Percentiles rank a stretch among this genome's conserved stretches.
Evolutionary conservation across 2,113 vertebrate genomes (phyloP).

Genomic region (Chroicocephalus ridibundus): DNA sequence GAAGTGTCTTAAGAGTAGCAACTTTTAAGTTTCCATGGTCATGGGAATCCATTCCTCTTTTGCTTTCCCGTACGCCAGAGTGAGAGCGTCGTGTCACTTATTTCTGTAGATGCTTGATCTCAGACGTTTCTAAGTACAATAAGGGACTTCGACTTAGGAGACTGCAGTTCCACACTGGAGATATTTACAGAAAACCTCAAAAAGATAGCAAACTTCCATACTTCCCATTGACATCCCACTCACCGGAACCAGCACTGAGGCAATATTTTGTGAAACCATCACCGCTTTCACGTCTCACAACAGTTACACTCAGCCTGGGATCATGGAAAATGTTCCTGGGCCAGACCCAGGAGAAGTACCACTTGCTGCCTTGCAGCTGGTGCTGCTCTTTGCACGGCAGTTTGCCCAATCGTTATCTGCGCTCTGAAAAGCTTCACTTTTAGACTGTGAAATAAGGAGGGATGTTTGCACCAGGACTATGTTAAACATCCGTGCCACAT

Average conservation of each 20-base stretch:
- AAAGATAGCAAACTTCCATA: background rate
- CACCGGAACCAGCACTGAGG: background rate
- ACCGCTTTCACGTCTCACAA: background rate
- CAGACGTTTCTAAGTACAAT: background rate
- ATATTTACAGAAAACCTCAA: background rate
- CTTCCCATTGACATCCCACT: background rate
- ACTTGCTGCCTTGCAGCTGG: background rate
- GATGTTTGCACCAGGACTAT: background rate
- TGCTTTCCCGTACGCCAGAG: background rate
- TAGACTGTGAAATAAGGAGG: background rate
- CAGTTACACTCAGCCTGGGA: accelerated
- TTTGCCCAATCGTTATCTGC: background rate
- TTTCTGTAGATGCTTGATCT: background rate
- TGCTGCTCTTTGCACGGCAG: background rate
- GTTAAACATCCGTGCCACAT: background rate
- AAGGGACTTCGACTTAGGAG: background rate
- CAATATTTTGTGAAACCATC: background rate
- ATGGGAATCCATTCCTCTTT: background rate
- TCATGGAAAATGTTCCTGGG: accelerated
- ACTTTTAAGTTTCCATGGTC: background rate
- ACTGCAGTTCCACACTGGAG: background rate
- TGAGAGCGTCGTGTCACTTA: background rate
- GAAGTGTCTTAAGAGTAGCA: background rate
- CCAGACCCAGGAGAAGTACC: background rate
- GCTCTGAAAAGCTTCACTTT: background rate